A percentile compares a stretch with the other conserved stretches of the same genome.
Conservation (phyloP, 2,888 invertebrate genomes). For the Norana najaformis region DNA sequence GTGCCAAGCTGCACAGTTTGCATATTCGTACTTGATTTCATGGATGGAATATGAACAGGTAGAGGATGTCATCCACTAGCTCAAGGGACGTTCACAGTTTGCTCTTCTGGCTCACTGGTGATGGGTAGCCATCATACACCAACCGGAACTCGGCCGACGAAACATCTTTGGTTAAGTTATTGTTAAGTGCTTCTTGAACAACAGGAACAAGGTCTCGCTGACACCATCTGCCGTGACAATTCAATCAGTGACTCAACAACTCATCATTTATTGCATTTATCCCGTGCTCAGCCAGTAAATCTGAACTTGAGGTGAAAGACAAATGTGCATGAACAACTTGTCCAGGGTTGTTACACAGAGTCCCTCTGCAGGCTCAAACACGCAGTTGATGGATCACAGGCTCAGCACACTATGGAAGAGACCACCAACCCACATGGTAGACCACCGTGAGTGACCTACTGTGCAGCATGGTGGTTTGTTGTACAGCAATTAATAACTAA, state of each 20-base stretch:
- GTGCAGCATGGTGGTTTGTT: no score
- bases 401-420: no score
- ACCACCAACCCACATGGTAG: no score
- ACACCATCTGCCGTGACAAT: conserved; percentile 37
- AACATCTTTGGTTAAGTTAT: conserved; percentile 24
- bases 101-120: background rate
- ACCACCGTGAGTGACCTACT: no score
- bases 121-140: conserved; percentile 35
- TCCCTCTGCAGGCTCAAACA: no score
- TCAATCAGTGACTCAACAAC: background rate
- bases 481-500: no score
- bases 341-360: no score
- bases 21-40: background rate
- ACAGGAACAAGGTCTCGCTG: conserved; percentile 36
- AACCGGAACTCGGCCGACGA: conserved; percentile 25
- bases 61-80: background rate
- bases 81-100: conserved; percentile 16
- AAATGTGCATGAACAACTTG: no score
- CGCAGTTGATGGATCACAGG: no score
- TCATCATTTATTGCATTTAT: background rate
- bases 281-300: no score
- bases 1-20: background rate
- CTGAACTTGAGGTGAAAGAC: no score
- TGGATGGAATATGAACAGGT: background rate
- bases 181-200: background rate